phyloP scores from a whole-genome alignment of 1,140 invertebrate genomes.

The Mizuhopecten yessoensis region DNA sequence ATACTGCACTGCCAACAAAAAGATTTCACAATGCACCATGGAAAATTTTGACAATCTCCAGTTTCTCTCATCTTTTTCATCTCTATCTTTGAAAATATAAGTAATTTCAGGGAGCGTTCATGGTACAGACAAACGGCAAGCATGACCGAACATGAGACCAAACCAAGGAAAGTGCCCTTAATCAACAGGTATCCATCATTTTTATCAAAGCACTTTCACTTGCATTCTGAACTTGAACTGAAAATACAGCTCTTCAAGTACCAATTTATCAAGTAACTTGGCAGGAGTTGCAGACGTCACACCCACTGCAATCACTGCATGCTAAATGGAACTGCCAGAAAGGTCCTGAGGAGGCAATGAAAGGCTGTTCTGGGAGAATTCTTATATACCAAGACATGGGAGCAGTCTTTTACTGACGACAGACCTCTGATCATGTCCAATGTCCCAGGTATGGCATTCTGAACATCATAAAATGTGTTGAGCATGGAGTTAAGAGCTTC shows the following conservation, averaged over 20 bases:
- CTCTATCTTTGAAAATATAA: background rate
- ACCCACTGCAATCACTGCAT: background rate
- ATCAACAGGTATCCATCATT: background rate
- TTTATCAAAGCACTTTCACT: background rate
- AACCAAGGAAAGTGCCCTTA: no score
- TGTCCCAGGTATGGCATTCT: no score
- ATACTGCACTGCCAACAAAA: background rate
- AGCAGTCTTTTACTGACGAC: no score
- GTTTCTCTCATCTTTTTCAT: background rate
- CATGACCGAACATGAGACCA: background rate
- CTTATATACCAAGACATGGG: no score
- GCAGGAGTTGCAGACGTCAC: background rate
- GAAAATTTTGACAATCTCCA: background rate
- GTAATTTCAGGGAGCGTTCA: background rate
- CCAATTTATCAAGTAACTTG: background rate
- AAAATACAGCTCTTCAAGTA: background rate
- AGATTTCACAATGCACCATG: background rate
- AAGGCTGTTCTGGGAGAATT: background rate
- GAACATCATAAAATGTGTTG: no score
- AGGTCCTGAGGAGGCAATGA: background rate
- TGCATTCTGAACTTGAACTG: background rate
- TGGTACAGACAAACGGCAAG: background rate
- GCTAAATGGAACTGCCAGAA: background rate
- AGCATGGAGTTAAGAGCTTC: no score
- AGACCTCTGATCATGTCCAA: no score